Percentiles rank a stretch among this genome's conserved stretches.
Conservation (phyloP, 2,888 invertebrate genomes). For the Napeogenes inachia region DNA sequence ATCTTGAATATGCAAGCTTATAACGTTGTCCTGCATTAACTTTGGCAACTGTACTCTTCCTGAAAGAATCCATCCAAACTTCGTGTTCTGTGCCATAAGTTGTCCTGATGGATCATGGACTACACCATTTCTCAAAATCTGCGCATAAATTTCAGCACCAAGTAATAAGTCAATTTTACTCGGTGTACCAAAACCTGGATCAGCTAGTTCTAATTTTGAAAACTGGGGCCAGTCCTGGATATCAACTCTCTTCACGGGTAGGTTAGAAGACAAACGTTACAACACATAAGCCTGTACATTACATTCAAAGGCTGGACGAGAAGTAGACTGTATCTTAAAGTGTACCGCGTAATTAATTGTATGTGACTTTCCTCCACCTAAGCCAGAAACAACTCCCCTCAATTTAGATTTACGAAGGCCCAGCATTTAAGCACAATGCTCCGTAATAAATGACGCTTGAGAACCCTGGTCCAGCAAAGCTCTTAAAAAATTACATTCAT, state of each 20-base stretch:
- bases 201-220: conserved; percentile 23
- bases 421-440: conserved; percentile 21
- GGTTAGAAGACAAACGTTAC: conserved; percentile 24
- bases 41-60: conserved; percentile 23
- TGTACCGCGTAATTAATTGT: conserved; percentile 30
- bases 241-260: conserved; percentile 18
- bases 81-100: conserved; percentile 27
- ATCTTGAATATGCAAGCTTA: not conserved
- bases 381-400: conserved; percentile 25
- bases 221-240: conserved; percentile 20
- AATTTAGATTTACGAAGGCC: conserved; percentile 21
- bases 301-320: conserved; percentile 3
- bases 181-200: conserved; percentile 29
- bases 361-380: conserved; percentile 28
- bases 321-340: conserved; percentile 15
- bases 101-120: conserved; percentile 19
- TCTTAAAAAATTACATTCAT: conserved; percentile 20
- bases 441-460: conserved; percentile 29
- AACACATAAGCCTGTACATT: conserved; percentile 26
- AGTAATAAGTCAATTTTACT: conserved; percentile 28
- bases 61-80: conserved; percentile 31
- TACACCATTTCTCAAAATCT: conserved; percentile 29
- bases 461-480: conserved; percentile 32
- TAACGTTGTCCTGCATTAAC: conserved; percentile 12
- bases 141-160: conserved; percentile 30